Conservation (phyloP, 2,113 vertebrate species). For the Pterocles gutturalis region DNA sequence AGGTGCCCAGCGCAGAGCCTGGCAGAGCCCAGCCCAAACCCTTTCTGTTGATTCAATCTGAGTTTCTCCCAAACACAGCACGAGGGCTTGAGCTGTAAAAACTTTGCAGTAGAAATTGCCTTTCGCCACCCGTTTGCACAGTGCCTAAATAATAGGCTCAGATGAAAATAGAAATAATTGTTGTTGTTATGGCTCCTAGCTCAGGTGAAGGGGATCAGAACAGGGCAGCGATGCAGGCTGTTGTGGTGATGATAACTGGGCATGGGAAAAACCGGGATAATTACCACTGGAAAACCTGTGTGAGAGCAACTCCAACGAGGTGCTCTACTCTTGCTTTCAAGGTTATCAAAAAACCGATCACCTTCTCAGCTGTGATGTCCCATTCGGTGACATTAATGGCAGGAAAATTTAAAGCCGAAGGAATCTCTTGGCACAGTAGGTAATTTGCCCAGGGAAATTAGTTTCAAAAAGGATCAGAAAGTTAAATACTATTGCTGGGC, state of each 20-base stretch:
- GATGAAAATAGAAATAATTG: not conserved
- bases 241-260: not conserved
- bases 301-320: not conserved
- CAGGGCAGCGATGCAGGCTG: not conserved
- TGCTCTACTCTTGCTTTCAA: not conserved
- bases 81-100: not conserved
- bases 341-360: not conserved
- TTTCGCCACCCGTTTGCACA: not conserved
- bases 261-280: not conserved
- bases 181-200: not conserved
- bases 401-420: not conserved
- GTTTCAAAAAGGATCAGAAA: slow-evolving; percentile 38
- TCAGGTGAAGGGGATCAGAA: not conserved
- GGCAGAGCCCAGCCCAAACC: not conserved
- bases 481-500: slow-evolving; percentile 34
- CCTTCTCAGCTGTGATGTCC: not conserved
- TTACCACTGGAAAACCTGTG: not conserved
- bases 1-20: not conserved
- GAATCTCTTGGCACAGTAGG: not conserved
- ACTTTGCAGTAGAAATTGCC: not conserved
- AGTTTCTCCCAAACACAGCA: not conserved
- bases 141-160: not conserved
- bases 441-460: slow-evolving; percentile 50
- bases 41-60: not conserved
- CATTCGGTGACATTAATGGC: slow-evolving; percentile 21